Evolutionary conservation across 2,797 vertebrate genomes (phyloP), one percentile per base, ranked within the genome.

Genomic region (Glossophaga mutica): DNA sequence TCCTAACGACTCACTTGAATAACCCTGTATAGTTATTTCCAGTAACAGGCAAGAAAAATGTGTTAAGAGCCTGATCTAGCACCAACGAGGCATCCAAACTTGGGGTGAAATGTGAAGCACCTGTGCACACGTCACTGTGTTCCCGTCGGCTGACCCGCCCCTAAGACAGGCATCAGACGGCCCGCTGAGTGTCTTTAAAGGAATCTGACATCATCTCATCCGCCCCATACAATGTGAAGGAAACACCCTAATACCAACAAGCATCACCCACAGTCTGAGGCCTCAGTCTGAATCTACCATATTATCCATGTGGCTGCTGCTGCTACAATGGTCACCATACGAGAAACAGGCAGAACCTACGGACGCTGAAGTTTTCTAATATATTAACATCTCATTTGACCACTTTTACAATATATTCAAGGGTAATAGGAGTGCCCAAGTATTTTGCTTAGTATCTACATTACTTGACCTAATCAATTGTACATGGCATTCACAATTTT

Each of bases 31-130:
- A 90, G 73, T 74, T 92, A 87, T 81, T 92, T 95, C 84, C 81
- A 95, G 74, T 82, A 68, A 88, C 0, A 86, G 37, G 9, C 68
- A 88, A 96, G 32, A 95, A 90, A 93, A 96, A 77, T n/a, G 34
- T n/a, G 26, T 90, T 92, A 50, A 59, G 22, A 78, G 65, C 52
- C 65, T 34, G 26, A 87, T 90, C 67, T n/a, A 74, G 55, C 70
- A 83, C 24, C 55, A 90, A 83, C 0, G 82, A 37, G 68, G 26
- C 15, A 88, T 44, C 44, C 74, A 59, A 94, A 92, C 59, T 8
- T 44, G 46, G 32, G 55, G 22, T 42, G 24, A 94, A 96, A 78
- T 18, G 9, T 93, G 77, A 90, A 87, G n/a, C 32, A 62, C 65
- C 29, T 68, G 3, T n/a, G 26, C 44, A 29, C 48, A 44, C 1